Evolutionary conservation across 1,140 invertebrate genomes (phyloP).

Genomic region (Lucilia sericata): DNA sequence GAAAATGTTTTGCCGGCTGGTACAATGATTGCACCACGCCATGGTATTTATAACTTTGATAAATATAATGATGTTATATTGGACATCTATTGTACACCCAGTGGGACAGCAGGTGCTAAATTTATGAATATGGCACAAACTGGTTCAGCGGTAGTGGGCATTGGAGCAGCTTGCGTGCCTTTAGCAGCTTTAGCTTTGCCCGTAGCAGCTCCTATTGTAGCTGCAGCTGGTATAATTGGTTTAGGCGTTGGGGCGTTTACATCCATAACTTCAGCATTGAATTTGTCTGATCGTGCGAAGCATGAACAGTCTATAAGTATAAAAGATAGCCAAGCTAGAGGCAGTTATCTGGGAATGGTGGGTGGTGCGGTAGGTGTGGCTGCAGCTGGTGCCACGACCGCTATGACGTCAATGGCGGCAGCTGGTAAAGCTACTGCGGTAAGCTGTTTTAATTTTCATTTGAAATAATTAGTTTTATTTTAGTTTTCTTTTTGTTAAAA

Average conservation of each 20-base stretch:
- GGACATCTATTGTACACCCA: slow-evolving; percentile 51
- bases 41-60: slow-evolving; percentile 57
- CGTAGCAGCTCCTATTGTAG: slow-evolving; percentile 55
- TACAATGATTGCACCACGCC: slow-evolving; percentile 57
- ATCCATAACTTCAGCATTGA: slow-evolving; percentile 51
- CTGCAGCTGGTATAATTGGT: slow-evolving; percentile 51
- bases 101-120: slow-evolving; percentile 21
- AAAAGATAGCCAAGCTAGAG: slow-evolving; percentile 54
- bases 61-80: slow-evolving; percentile 33
- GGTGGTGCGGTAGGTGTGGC: slow-evolving; percentile 55
- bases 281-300: slow-evolving; percentile 54
- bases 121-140: slow-evolving; percentile 50
- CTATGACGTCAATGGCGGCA: slow-evolving; percentile 51
- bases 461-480: no score
- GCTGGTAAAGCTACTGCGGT: slow-evolving; percentile 57
- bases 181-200: slow-evolving; percentile 50
- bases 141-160: slow-evolving; percentile 50
- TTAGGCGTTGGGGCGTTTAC: slow-evolving; percentile 54
- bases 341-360: slow-evolving; percentile 55
- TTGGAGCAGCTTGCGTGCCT: slow-evolving; percentile 47
- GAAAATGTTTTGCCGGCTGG: slow-evolving; percentile 57
- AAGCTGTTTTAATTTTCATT: slow-evolving; percentile 37
- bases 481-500: background rate
- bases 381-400: slow-evolving; percentile 58
- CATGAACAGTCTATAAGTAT: slow-evolving; percentile 62